These are phyloP conservation scores for Aricia agestis DNA, from an alignment of 1,140 invertebrate genomes.

Conservation along the genomic window DNA sequence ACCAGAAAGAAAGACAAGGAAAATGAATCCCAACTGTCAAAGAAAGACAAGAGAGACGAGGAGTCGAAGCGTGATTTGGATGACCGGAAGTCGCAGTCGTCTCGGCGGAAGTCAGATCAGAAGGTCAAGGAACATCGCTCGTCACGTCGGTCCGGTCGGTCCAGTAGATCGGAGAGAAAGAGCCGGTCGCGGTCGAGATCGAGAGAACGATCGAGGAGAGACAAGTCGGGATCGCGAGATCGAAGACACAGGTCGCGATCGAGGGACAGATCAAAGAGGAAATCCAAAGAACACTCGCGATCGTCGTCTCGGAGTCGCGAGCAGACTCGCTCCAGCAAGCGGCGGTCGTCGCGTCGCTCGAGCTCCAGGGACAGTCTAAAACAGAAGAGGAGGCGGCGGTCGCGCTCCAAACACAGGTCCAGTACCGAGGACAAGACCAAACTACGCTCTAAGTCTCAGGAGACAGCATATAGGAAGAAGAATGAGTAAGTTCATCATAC, in stretches of 20 bases:
- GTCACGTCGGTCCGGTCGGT: slow-evolving; percentile 28
- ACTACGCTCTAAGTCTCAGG: slow-evolving; percentile 60
- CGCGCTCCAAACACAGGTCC: slow-evolving; percentile 42
- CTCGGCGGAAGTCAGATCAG: slow-evolving; percentile 45
- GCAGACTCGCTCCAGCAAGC: slow-evolving; percentile 35
- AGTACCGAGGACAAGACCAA: slow-evolving; percentile 50
- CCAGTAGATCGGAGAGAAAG: slow-evolving; percentile 40
- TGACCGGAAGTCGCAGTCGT: slow-evolving; percentile 51
- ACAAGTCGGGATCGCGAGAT: slow-evolving; percentile 47
- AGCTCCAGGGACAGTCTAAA: slow-evolving; percentile 37
- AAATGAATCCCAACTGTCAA: slow-evolving; percentile 45
- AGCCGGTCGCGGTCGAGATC: slow-evolving; percentile 45
- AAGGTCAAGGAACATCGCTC: slow-evolving; percentile 49
- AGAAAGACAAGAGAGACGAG: slow-evolving; percentile 43
- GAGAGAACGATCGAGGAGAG: slow-evolving; percentile 47
- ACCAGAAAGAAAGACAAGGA: slow-evolving; percentile 41
- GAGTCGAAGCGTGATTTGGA: slow-evolving; percentile 53
- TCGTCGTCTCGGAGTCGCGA: slow-evolving; percentile 43
- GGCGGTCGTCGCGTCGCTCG: slow-evolving; percentile 34
- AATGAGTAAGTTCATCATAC: slow-evolving; percentile 70
- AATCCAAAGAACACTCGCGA: slow-evolving; percentile 50
- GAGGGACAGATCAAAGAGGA: slow-evolving; percentile 44
- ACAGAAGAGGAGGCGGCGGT: slow-evolving; percentile 32
- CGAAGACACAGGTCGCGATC: slow-evolving; percentile 50
- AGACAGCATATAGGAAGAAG: slow-evolving; percentile 50